Evolutionary conservation across 2,113 vertebrate genomes (phyloP).

Genomic region (Pandion haliaetus): DNA sequence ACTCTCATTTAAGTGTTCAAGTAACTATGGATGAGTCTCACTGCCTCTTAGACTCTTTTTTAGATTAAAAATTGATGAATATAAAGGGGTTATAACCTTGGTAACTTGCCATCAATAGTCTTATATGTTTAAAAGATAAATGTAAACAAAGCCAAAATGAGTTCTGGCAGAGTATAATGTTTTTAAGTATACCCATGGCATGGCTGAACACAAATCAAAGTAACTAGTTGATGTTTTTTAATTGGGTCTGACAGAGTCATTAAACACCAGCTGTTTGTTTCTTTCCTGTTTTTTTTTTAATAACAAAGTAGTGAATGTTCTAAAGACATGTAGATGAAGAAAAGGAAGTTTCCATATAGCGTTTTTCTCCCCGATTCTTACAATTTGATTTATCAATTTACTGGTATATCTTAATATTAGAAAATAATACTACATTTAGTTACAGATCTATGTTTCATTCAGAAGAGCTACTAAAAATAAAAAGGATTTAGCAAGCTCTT

Average conservation of each 20-base stretch:
- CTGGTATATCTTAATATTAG: not conserved
- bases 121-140: conserved; percentile 79
- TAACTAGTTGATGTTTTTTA: conserved; percentile 94
- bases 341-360: conserved; percentile 29
- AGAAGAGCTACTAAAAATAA: conserved; percentile 40
- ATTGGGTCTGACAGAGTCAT: conserved; percentile 96
- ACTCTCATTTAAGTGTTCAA: conserved; percentile 55
- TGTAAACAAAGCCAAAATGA: conserved; percentile 78
- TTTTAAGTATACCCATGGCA: conserved; percentile 83
- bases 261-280: conserved; percentile 97
- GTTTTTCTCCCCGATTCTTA: not conserved
- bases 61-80: conserved; percentile 82
- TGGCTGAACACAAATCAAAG: conserved; percentile 92
- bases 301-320: conserved; percentile 43
- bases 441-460: not conserved
- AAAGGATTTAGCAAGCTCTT: conserved; percentile 34
- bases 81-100: conserved; percentile 78
- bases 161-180: conserved; percentile 74
- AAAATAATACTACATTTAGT: not conserved
- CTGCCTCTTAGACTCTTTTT: conserved; percentile 69
- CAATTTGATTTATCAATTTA: not conserved
- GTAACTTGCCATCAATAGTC: conserved; percentile 76
- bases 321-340: conserved; percentile 32
- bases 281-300: conserved; percentile 5
- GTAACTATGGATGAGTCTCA: conserved; percentile 63